Evolutionary conservation across 2,797 vertebrate species (phyloP).

Genomic region (Manis pentadactyla): DNA sequence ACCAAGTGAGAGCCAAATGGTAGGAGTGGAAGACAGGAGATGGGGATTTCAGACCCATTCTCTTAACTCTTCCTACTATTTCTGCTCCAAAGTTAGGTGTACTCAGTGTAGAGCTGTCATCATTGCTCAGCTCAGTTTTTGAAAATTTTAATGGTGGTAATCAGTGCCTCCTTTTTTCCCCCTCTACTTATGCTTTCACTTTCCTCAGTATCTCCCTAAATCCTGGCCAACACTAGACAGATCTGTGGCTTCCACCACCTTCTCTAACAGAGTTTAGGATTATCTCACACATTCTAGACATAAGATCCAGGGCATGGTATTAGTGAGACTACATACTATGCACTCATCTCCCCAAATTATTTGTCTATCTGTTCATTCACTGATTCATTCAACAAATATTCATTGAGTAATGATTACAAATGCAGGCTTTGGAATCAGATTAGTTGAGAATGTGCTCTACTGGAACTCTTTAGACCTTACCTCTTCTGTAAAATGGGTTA

Average conservation of each 20-base stretch:
- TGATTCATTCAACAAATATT: not conserved
- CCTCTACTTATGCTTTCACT: not conserved
- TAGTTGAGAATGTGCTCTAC: not conserved
- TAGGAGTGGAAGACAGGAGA: not conserved
- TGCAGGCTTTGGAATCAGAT: not conserved
- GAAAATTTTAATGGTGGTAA: not conserved
- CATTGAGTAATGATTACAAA: not conserved
- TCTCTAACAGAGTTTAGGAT: not conserved
- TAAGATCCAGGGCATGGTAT: not conserved
- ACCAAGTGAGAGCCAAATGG: not conserved
- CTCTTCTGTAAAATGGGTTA: not conserved
- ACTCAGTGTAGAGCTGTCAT: not conserved
- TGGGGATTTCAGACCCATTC: not conserved
- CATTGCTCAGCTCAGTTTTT: not conserved
- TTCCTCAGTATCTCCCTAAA: not conserved
- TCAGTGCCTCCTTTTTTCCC: not conserved
- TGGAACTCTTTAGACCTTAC: not conserved
- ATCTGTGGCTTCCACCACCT: not conserved
- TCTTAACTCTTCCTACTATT: not conserved
- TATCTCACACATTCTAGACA: not conserved
- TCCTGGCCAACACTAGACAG: not conserved
- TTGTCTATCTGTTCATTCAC: not conserved
- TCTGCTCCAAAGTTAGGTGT: not conserved
- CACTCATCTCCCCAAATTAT: not conserved
- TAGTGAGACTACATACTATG: not conserved